Evolutionary conservation across 1,140 invertebrate genomes (phyloP).

Genomic region (Eciton burchellii): DNA sequence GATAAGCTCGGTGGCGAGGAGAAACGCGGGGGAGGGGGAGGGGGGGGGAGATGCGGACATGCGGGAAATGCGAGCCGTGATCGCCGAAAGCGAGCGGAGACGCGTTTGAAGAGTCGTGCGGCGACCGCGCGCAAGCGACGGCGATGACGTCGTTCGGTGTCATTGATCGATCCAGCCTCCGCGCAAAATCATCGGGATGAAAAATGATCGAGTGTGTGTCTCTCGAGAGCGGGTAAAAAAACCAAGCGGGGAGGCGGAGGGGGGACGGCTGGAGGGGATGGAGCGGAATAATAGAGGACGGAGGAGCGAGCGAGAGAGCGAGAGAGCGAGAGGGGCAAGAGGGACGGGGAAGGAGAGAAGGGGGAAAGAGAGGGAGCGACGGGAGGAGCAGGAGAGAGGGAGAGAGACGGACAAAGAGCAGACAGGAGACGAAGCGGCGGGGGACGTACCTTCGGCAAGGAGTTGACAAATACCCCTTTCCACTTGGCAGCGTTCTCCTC

Average conservation of each 20-base stretch:
- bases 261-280: conserved; percentile 32
- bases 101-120: conserved; percentile 37
- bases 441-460: conserved; percentile 89
- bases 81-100: neutral
- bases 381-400: neutral
- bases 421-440: conserved; percentile 4
- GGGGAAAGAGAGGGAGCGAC: neutral
- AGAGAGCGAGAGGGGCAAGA: neutral
- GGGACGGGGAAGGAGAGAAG: neutral
- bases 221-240: conserved; percentile 36
- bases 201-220: conserved; percentile 45
- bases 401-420: neutral
- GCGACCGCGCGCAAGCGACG: conserved; percentile 26
- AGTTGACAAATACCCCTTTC: conserved; percentile 94
- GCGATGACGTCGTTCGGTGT: conserved; percentile 46
- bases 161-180: conserved; percentile 49
- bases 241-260: neutral
- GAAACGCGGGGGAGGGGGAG: too few relatives aligned
- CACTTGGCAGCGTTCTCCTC: conserved; percentile 95
- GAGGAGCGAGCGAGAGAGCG: conserved; percentile 5
- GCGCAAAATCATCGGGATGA: conserved; percentile 48
- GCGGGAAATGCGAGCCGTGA: conserved; percentile 2
- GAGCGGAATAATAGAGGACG: conserved; percentile 26
- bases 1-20: too few relatives aligned
- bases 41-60: neutral